Percentiles rank a stretch among this genome's conserved stretches.
Conservation (phyloP, 2,113 vertebrate species). For the Syrmaticus mikado region DNA sequence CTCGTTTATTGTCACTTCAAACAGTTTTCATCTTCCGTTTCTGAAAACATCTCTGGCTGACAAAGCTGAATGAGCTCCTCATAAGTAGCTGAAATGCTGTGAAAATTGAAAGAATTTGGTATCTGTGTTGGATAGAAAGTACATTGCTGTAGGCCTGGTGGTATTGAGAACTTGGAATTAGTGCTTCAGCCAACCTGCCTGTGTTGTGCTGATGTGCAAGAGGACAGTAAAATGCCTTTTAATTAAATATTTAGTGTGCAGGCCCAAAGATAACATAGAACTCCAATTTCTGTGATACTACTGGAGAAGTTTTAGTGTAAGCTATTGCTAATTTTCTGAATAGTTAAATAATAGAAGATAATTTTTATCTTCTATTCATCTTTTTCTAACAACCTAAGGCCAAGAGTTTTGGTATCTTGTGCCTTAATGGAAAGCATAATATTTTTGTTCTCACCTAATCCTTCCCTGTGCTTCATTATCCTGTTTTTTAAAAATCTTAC, state of each 20-base stretch:
- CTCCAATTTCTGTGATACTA: neutral
- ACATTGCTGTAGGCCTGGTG: neutral
- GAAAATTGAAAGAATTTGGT: neutral
- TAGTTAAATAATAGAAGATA: neutral
- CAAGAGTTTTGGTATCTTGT: neutral
- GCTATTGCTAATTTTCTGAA: neutral
- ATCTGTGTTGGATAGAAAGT: neutral
- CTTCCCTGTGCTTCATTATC: neutral
- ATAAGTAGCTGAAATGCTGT: neutral
- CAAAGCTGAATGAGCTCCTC: neutral
- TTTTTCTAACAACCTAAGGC: neutral
- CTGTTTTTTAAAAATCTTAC: neutral
- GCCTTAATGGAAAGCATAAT: neutral
- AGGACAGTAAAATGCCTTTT: neutral
- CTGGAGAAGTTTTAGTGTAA: neutral
- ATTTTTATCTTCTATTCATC: neutral
- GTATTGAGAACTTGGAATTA: neutral
- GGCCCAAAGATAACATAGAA: neutral
- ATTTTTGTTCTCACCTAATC: neutral
- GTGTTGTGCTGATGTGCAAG: neutral
- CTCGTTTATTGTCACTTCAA: neutral
- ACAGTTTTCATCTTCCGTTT: neutral
- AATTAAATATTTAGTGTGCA: neutral
- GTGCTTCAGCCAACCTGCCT: neutral
- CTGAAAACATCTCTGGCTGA: neutral